A percentile compares a stretch with the other conserved stretches of the same genome.
Evolutionary conservation across 1,140 invertebrate genomes (phyloP).

Genomic region (Mylabris phalerata): DNA sequence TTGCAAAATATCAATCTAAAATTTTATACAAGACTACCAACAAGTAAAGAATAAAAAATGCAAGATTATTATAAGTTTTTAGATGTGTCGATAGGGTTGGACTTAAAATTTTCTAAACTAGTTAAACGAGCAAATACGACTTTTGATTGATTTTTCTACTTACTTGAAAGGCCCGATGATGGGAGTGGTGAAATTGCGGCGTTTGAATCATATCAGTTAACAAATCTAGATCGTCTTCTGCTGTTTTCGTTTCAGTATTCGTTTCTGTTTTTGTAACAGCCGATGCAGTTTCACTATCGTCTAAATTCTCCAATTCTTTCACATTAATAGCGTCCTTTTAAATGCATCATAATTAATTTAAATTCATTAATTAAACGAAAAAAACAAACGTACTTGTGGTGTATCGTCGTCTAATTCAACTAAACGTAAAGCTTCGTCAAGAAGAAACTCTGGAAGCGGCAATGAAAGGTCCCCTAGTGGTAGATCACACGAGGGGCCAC

Average conservation of each 20-base stretch:
- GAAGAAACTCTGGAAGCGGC: constrained; percentile 54
- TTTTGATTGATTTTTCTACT: background rate
- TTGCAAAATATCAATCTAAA: no score
- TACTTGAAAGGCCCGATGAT: constrained; percentile 55
- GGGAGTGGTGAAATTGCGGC: constrained; percentile 55
- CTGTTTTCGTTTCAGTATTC: constrained; percentile 20
- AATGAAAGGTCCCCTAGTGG: constrained; percentile 43
- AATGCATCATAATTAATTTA: constrained; percentile 22
- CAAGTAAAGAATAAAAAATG: no score
- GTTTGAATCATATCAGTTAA: constrained; percentile 59
- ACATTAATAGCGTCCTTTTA: constrained; percentile 28
- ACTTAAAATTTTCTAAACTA: no score
- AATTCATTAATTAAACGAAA: background rate
- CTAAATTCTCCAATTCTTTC: constrained; percentile 29
- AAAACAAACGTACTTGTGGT: constrained; percentile 41
- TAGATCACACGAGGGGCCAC: constrained; percentile 33
- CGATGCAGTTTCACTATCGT: background rate
- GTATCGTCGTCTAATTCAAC: constrained; percentile 61
- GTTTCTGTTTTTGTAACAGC: constrained; percentile 12
- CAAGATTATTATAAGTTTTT: no score
- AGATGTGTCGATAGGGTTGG: no score
- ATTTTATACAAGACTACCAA: no score
- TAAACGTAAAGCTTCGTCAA: constrained; percentile 65
- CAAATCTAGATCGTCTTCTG: constrained; percentile 45
- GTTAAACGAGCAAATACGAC: no score